Percentiles rank a stretch among this genome's conserved stretches.
Conservation (phyloP, 2,797 vertebrate species). For the Setipinna tenuifilis region DNA sequence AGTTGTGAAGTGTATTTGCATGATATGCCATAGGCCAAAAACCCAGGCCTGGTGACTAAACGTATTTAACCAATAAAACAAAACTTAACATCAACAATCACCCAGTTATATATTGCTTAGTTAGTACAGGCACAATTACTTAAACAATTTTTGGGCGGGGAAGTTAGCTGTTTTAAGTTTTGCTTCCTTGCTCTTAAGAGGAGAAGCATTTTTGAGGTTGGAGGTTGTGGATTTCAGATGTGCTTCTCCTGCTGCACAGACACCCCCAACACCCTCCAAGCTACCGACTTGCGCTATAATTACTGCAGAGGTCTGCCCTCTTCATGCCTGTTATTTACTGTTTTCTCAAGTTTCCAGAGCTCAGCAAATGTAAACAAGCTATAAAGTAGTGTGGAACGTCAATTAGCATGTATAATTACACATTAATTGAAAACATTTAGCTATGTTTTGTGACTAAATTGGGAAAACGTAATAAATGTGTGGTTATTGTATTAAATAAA, state of each 20-base stretch:
- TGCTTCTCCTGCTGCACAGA: not conserved
- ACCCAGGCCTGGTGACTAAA: no score
- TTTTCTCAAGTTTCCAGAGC: not conserved
- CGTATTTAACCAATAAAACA: no score
- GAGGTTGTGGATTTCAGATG: not conserved
- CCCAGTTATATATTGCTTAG: not conserved
- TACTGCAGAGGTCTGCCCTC: not conserved
- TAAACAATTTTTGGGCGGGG: not conserved
- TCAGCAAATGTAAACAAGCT: not conserved
- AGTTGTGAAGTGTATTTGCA: not conserved
- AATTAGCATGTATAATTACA: not conserved
- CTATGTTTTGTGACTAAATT: not conserved
- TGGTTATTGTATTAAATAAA: not conserved
- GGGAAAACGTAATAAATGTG: not conserved
- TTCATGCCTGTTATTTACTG: not conserved
- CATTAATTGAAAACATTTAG: not conserved
- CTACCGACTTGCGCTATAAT: constrained; percentile 3
- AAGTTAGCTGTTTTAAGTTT: not conserved
- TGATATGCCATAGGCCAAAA: not conserved
- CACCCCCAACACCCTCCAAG: not conserved
- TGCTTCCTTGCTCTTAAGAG: not conserved
- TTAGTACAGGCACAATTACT: not conserved
- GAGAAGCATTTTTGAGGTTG: constrained; percentile 26
- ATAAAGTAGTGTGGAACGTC: not conserved
- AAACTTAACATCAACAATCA: not conserved